Base-by-base conservation (phyloP, 2,888 invertebrate species). In the Perithous albicinctus region DNA sequence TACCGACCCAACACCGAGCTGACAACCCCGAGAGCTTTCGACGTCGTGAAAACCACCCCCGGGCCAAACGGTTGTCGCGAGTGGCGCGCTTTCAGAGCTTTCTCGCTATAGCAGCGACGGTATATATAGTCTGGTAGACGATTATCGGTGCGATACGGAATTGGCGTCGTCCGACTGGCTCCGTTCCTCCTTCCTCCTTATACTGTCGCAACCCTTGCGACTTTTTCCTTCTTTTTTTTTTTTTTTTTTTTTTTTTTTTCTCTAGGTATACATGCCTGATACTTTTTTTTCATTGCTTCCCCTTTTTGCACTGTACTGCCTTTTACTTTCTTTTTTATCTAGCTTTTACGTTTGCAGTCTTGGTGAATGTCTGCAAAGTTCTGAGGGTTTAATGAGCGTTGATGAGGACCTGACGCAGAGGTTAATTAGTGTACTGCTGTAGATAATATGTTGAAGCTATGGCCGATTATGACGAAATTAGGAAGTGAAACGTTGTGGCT, bases 101-200 rank as follows among this genome's bases (percentile, higher is more conserved):
- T 3, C 56, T n/a, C 15, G 8, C 2, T 32, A 5, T 48, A 41
- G 26, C 43, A 35, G 15, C 32, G 23, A 51, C 48, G 1, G 32
- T 29, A 66, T n/a, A n/a, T n/a, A n/a, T n/a, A n/a, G 32, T 46
- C 79, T 61, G 85, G 66, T 83, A 84, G 87, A 89, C 90, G 88
- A 90, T 90, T 87, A 88, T 87, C 85, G 85, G 83, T 78, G 86
- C 87, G 88, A 89, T 89, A 89, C 89, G 88, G 86, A 88, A 89
- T 87, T 82, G 86, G 72, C 81, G 78, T 56, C 82, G 78, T 82
- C 78, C 74, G 66, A 82, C 75, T 70, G 82, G 75, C 82, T 82
- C 78, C 73, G 43, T 70, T 82, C 46, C 35, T 70, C 70, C 67
- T 67, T 67, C 66, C 26, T 59, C 63, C 46, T 41, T 29, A n/a